Base-by-base conservation (phyloP, 2,888 invertebrate species). In the Ectemnius continuus region DNA sequence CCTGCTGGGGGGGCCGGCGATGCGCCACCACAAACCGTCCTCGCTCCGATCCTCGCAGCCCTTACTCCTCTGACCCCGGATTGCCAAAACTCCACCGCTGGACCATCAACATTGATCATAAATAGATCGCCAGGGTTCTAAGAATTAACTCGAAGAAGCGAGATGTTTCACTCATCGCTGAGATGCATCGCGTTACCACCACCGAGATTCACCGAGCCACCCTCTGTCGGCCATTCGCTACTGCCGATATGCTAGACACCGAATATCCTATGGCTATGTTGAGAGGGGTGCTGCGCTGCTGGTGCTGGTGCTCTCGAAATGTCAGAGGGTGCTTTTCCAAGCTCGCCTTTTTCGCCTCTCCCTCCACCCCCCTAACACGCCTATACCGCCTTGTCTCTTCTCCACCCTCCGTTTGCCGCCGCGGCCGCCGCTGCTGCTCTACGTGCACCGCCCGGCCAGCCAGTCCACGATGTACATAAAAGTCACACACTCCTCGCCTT, bases 241-340 rank as follows among this genome's bases (percentile, higher is more conserved):
- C 52, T 52, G 52, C 4, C 52, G 16, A 52, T 16, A 52, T 16
- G 36, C 8, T 36, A 36, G 36, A 36, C 36, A 36, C 36, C 36
- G 36, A 36, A 36, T 36, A 36, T 36, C 3, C 36, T 36, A 36
- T 8, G 36, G 5, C 1, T 36, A 36, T 11, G 36, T 8, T 36
- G 36, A 36, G 3, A 11, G 36, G 4, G 6, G 36, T 36, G 36
- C 23, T 23, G n/a, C n/a, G n/a, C n/a, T 28, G 28, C 5, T 5
- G 28, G 3, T 5, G 36, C 36, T 36, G 36, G 8, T 11, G 8
- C 36, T 36, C 36, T 16, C 52, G 16, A 52, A 52, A 52, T 52
- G 52, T 52, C 52, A 52, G n/a, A 52, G 52, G 52, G 52, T 52
- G 52, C 52, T 52, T 52, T 14, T 52, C 52, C n/a, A 23, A 23